Evolutionary conservation across 2,113 vertebrate genomes (phyloP), one percentile per base, ranked within the genome.

Genomic region (Anser cygnoides): DNA sequence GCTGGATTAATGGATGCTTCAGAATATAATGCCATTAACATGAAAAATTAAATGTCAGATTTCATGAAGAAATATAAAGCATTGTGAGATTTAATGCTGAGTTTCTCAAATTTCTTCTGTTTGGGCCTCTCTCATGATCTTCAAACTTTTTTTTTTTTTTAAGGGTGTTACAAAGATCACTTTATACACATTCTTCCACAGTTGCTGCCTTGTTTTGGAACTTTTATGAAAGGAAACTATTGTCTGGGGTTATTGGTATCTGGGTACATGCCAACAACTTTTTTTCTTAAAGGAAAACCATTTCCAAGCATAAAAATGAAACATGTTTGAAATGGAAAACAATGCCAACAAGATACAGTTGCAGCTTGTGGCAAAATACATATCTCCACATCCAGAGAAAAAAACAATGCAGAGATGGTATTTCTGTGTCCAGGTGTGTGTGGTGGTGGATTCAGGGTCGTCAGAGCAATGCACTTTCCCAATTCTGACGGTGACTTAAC

Each of bases 391-490:
- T 46, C 37, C n/a, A 23, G 57, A 25, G 37, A 46, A n/a, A 31
- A 86, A 23, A 0, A 1, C 55, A 52, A 9, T 20, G 9, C 4
- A 2, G 25, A 25, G 15, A 19, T 26, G 0, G 0, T 1, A 3
- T 33, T 31, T 35, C n/a, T 2, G 3, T 58, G 81, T 67, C 44
- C 9, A 18, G 44, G 5, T 20, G 59, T 14, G 29, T 23, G 9
- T 59, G 73, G 52, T 13, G 44, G 61, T 4, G 0, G 41, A 18
- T 0, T 1, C 2, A 0, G 0, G 1, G 1, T 57, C 20, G 39
- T 61, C 58, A 17, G 71, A 76, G 49, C 29, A 17, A 12, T 31
- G 57, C 0, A 2, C 19, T 13, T 41, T 35, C 23, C 35, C n/a
- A 39, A 4, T 44, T 66, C 57, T 49, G 54, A n/a, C 0, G 0